Conservation (phyloP, 2,888 invertebrate genomes). For the Orthosia cruda region DNA sequence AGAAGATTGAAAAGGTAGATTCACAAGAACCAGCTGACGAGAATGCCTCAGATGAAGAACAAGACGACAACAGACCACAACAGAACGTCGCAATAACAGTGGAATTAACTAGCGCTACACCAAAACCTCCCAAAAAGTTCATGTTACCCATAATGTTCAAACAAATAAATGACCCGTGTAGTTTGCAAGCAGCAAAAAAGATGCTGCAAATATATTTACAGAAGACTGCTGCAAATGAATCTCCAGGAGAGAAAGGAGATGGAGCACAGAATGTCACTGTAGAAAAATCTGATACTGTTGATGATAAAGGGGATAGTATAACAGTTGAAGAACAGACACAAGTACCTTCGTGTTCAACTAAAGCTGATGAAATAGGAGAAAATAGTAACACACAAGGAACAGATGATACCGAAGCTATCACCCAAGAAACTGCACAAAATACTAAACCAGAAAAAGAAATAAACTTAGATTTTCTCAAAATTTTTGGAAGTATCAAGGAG, state of each 20-base stretch:
- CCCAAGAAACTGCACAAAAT: neutral
- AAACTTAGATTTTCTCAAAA: slow-evolving; percentile 77
- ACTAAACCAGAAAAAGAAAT: slow-evolving; percentile 29
- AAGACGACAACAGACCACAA: slow-evolving; percentile 13
- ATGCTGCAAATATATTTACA: slow-evolving; percentile 74
- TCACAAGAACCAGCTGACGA: neutral
- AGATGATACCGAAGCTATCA: neutral
- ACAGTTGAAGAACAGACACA: slow-evolving; percentile 5
- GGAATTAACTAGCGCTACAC: slow-evolving; percentile 45
- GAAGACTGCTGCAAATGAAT: slow-evolving; percentile 23
- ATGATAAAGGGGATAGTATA: slow-evolving; percentile 26
- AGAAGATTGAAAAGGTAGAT: slow-evolving; percentile 33
- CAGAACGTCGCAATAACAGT: slow-evolving; percentile 64
- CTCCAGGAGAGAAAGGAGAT: slow-evolving; percentile 33
- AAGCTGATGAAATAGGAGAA: slow-evolving; percentile 3
- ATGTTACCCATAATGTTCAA: slow-evolving; percentile 76
- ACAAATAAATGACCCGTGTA: slow-evolving; percentile 65
- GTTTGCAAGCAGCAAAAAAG: slow-evolving; percentile 64
- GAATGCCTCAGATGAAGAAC: slow-evolving; percentile 45
- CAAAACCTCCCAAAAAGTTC: slow-evolving; percentile 75
- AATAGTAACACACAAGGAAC: slow-evolving; percentile 14
- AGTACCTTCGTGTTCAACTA: neutral
- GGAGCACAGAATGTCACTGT: neutral
- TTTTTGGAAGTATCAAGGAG: slow-evolving; percentile 85
- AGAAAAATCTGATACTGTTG: slow-evolving; percentile 18